These are phyloP conservation scores for Lasioglossum lativentre DNA, from an alignment of 2,888 invertebrate genomes.

Conservation along the genomic window DNA sequence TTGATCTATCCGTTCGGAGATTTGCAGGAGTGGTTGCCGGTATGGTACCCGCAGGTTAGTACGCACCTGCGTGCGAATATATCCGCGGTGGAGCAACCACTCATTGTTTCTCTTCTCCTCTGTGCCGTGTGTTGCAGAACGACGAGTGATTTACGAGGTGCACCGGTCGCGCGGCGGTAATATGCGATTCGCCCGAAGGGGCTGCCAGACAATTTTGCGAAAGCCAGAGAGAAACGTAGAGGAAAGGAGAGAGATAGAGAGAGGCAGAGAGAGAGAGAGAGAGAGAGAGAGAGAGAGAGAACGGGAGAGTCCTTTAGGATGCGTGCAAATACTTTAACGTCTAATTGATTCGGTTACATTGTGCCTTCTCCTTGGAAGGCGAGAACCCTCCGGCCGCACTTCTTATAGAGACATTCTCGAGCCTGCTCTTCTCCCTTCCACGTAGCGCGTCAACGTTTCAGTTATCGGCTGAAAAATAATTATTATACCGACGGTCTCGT, in stretches of 20 bases:
- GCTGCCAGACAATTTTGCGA: constrained; percentile 58
- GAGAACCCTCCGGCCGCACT: neutral
- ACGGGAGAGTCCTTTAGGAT: constrained; percentile 17
- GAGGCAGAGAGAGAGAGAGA: neutral
- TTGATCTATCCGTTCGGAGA: neutral
- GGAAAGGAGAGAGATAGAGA: neutral
- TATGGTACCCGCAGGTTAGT: neutral
- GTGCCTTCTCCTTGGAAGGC: constrained; percentile 5
- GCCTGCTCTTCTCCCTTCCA: neutral
- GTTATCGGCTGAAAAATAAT: constrained; percentile 7
- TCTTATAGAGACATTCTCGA: constrained; percentile 11
- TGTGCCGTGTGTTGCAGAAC: constrained; percentile 52
- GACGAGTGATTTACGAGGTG: constrained; percentile 67
- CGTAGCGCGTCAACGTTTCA: neutral
- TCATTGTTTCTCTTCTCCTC: constrained; percentile 64
- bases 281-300: neutral
- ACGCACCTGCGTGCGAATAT: constrained; percentile 41
- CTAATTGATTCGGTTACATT: constrained; percentile 52
- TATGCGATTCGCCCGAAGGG: constrained; percentile 47
- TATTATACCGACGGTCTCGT: neutral
- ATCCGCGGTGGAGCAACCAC: constrained; percentile 23
- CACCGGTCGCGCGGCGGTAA: constrained; percentile 61
- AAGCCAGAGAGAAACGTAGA: neutral
- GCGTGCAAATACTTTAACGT: constrained; percentile 29
- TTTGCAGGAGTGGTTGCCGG: neutral